Conservation (phyloP, 1,140 invertebrate species). For the Anastatus disparis region DNA sequence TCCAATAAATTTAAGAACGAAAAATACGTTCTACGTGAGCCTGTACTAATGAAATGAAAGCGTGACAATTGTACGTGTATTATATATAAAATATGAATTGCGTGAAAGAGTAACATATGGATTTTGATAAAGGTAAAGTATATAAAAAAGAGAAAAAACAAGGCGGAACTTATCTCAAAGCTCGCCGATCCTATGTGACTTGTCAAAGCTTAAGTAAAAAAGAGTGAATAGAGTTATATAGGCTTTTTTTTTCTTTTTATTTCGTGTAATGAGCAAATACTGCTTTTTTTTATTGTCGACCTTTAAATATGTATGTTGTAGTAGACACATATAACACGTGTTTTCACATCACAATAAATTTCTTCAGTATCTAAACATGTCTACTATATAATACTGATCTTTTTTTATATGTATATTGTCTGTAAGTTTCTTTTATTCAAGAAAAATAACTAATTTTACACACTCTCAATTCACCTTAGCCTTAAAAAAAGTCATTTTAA, state of each 20-base stretch:
- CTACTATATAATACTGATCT: neutral
- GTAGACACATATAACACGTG: neutral
- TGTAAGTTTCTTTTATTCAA: no score
- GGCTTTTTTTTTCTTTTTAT: slow-evolving; percentile 42
- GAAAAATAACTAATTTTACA: no score
- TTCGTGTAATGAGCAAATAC: no score
- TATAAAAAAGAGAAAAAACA: no score
- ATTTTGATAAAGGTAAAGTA: no score
- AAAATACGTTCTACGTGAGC: slow-evolving; percentile 30
- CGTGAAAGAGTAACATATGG: no score
- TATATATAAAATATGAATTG: neutral
- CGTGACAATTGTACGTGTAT: slow-evolving; percentile 31
- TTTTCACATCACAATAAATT: neutral
- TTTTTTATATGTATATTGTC: no score
- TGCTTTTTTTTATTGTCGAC: slow-evolving; percentile 54
- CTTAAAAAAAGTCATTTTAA: no score
- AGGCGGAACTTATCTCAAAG: slow-evolving; percentile 48
- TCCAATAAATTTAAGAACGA: no score
- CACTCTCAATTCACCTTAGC: no score
- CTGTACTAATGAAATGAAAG: slow-evolving; percentile 43
- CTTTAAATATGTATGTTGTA: neutral
- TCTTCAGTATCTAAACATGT: neutral
- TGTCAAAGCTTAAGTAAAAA: slow-evolving; percentile 40
- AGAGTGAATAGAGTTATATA: slow-evolving; percentile 30
- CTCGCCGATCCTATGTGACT: slow-evolving; percentile 44